Conservation (phyloP, 1,140 invertebrate species). For the Ganaspis sp. region DNA sequence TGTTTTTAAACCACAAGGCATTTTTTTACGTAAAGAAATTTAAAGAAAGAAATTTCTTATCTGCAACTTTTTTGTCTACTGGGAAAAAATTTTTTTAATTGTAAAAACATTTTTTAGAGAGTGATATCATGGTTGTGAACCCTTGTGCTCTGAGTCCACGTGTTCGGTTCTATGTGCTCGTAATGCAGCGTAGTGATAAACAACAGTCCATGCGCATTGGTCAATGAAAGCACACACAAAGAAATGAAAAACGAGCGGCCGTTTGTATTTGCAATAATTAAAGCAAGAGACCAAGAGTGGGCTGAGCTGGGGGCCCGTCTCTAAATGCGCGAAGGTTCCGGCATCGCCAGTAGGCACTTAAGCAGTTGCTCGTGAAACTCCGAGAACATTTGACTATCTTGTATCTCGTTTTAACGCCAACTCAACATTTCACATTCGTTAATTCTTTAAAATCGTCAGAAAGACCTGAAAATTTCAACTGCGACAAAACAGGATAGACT, state of each 20-base stretch:
- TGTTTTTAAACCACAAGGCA: too few species aligned
- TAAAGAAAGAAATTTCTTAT: too few species aligned
- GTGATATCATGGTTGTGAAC: neutral
- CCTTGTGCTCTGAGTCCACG: neutral
- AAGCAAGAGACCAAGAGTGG: neutral
- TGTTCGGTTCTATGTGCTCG: neutral
- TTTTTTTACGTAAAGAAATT: too few species aligned
- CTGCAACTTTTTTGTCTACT: too few species aligned
- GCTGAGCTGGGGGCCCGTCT: neutral
- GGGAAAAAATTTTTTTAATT: too few species aligned
- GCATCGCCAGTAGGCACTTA: neutral
- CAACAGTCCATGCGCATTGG: neutral
- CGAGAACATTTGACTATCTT: neutral
- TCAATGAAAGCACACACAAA: slow-evolving; percentile 4
- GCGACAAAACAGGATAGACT: too few species aligned
- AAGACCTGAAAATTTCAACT: too few species aligned
- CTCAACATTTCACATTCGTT: neutral
- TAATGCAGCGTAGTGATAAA: neutral
- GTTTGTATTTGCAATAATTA: neutral
- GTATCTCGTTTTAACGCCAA: neutral
- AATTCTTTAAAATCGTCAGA: too few species aligned
- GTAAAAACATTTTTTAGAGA: neutral
- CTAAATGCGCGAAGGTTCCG: neutral
- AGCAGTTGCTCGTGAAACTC: slow-evolving; percentile 28
- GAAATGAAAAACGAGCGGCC: neutral